Evolutionary conservation across 2,888 invertebrate species (phyloP), one percentile per base, ranked within the genome.

Genomic region (Drosophila cognata): DNA sequence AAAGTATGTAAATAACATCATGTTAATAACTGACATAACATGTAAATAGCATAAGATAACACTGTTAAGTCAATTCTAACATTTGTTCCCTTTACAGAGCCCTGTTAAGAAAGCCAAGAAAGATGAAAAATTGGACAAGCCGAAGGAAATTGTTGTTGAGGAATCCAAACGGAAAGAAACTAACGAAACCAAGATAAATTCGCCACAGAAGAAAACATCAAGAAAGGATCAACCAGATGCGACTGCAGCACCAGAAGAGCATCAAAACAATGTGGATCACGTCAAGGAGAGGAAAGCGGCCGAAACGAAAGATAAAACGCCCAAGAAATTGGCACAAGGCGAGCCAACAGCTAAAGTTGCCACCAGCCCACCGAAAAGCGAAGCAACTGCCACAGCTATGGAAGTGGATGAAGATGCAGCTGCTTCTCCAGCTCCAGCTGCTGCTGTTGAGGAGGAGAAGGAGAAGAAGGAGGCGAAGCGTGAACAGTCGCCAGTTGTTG

Each of bases 261-360:
- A 78, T 35, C 48, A 83, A 58, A 90, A 89, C 48, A 81, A 88
- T 53, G 71, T 85, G 35, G 81, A 84, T 36, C 74, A 82, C 50
- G 77, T 43, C 13, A 73, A 71, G 52, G 48, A 68, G 57, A 69
- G 55, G 61, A 77, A 76, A 11, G 71, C 69, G 21, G 4, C 64
- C 1, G 65, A 71, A 59, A 59, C 56, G 10, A 80, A 80, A 55
- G 71, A 67, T 7, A 74, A 52, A 57, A 43, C 71, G 6, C 52
- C 52, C 0, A 78, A 73, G 11, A 61, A 79, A 29, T 41, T 55
- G 31, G 33, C 65, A 57, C 79, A 86, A 62, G 29, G 59, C n/a
- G 81, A 84, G 52, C 80, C 81, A 53, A 38, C 77, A 60, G 46
- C 67, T 35, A 78, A 80, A 70, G 69, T 67, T 46, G 78, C 71